phyloP scores from a whole-genome alignment of 2,888 invertebrate species.

The Autographa pulchrina region DNA sequence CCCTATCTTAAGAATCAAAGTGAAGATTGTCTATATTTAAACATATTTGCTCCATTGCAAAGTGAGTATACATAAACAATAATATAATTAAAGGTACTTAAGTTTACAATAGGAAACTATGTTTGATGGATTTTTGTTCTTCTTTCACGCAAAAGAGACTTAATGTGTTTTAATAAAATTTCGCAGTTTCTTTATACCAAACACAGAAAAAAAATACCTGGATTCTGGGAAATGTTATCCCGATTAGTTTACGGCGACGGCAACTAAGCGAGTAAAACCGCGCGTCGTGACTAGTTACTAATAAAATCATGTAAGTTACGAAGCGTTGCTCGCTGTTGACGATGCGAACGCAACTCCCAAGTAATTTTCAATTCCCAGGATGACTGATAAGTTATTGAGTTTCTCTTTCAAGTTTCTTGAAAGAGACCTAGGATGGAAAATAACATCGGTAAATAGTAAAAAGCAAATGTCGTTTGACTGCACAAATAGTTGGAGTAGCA shows the following conservation, averaged over 20 bases:
- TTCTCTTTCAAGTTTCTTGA: slow-evolving; percentile 3
- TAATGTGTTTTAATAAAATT: too few species aligned
- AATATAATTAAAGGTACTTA: too few species aligned
- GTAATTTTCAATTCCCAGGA: background rate
- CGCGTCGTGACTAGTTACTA: background rate
- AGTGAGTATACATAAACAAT: slow-evolving; percentile 90
- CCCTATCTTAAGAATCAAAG: slow-evolving; percentile 97
- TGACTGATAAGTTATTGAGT: slow-evolving; percentile 4
- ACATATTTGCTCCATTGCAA: slow-evolving; percentile 98
- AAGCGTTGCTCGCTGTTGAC: background rate
- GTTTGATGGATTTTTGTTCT: too few species aligned
- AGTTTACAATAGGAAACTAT: too few species aligned
- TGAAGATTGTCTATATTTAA: slow-evolving; percentile 99
- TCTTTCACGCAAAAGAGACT: too few species aligned
- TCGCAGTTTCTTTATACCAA: too few species aligned
- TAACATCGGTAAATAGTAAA: slow-evolving; percentile 1
- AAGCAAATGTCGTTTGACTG: background rate
- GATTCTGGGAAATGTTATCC: too few species aligned
- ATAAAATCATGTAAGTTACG: background rate
- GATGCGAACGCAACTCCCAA: background rate
- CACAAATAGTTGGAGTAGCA: background rate
- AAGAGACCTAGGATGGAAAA: background rate
- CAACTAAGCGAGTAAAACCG: background rate
- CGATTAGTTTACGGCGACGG: background rate
- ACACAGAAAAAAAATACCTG: background rate